phyloP scores from a whole-genome alignment of 2,113 vertebrate species.

The Illadopsis cleaveri region DNA sequence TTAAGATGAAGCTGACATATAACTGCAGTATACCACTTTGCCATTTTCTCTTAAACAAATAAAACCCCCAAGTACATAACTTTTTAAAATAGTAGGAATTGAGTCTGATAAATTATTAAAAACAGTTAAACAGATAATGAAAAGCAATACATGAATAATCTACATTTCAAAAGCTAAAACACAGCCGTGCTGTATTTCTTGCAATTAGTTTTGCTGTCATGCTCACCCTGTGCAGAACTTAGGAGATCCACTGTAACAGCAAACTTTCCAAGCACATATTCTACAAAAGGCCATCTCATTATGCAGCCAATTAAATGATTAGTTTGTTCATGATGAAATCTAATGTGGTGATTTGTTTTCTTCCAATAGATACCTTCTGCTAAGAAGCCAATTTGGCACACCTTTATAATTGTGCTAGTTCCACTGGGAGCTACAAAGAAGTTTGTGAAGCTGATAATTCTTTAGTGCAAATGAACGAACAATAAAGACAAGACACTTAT shows the following conservation, averaged over 20 bases:
- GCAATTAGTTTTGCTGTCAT: background rate
- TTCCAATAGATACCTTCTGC: constrained; percentile 68
- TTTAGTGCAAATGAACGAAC: constrained; percentile 59
- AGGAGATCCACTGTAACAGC: background rate
- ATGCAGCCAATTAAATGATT: constrained; percentile 65
- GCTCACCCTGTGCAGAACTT: background rate
- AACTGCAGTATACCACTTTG: background rate
- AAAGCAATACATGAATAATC: background rate
- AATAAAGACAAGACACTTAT: constrained; percentile 58
- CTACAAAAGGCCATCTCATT: constrained; percentile 50
- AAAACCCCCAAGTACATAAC: background rate
- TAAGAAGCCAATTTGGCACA: constrained; percentile 72
- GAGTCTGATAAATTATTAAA: background rate
- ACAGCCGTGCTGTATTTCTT: background rate
- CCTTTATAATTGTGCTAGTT: constrained; percentile 75
- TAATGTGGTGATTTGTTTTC: constrained; percentile 70
- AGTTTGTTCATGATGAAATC: constrained; percentile 68
- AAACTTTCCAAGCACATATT: background rate
- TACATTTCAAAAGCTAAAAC: background rate
- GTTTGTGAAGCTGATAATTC: constrained; percentile 73
- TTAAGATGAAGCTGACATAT: constrained; percentile 49
- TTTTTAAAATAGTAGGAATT: background rate
- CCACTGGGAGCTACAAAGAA: constrained; percentile 67
- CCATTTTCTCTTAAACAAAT: constrained; percentile 23
- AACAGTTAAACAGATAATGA: background rate